Conservation (phyloP, 2,888 invertebrate genomes). For the Limnephilus auricula region DNA sequence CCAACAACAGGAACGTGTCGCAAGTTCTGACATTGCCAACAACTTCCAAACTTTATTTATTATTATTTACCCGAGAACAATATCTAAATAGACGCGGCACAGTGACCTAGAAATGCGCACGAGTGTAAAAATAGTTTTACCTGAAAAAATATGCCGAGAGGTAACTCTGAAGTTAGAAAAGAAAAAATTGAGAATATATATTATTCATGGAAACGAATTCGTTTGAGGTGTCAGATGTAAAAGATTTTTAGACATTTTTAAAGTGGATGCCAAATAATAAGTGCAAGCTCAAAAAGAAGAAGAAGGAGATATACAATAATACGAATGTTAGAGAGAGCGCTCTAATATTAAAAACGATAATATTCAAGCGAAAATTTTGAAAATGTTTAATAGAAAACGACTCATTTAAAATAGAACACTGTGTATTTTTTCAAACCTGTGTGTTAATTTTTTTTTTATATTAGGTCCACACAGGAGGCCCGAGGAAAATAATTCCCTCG, state of each 20-base stretch:
- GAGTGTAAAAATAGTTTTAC: background rate
- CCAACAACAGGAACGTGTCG: constrained; percentile 2
- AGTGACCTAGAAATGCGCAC: background rate
- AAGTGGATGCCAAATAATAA: background rate
- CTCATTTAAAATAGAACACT: too few species aligned
- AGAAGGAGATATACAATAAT: too few species aligned
- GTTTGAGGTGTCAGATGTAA: background rate
- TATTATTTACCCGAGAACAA: background rate
- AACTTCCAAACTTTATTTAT: background rate
- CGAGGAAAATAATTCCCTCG: too few species aligned
- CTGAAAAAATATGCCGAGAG: background rate
- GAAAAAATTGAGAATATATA: background rate
- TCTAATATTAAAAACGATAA: too few species aligned
- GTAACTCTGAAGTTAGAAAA: background rate
- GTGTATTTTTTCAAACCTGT: too few species aligned
- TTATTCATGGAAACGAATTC: background rate
- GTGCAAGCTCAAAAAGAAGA: too few species aligned
- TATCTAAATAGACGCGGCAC: background rate
- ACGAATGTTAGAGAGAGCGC: too few species aligned
- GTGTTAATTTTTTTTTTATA: too few species aligned
- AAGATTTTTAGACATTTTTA: background rate
- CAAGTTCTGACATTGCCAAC: background rate
- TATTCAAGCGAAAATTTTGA: too few species aligned
- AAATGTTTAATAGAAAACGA: too few species aligned
- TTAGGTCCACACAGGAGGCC: too few species aligned